These are phyloP conservation scores for Lithophane socia DNA, from an alignment of 2,888 invertebrate species.

Conservation along the genomic window DNA sequence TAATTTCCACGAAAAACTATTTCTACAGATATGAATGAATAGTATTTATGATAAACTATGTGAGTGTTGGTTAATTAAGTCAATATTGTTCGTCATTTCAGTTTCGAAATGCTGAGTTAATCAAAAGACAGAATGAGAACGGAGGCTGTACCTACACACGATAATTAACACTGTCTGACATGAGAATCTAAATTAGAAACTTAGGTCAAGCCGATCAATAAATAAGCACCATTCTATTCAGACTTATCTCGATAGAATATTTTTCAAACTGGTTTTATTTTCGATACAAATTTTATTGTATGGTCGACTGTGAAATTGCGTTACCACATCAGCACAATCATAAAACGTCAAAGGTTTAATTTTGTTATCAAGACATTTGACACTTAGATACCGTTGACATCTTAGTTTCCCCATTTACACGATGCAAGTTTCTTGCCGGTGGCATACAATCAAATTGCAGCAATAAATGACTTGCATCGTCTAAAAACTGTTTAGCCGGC, in stretches of 20 bases:
- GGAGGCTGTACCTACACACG: neutral
- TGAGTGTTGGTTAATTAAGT: too few species aligned
- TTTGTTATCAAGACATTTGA: neutral
- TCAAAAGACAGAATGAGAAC: neutral
- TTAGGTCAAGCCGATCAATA: conserved; percentile 2
- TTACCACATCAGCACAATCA: neutral
- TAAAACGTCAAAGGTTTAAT: neutral
- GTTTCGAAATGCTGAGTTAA: neutral
- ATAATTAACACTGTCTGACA: conserved; percentile 7
- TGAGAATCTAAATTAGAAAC: conserved; percentile 1
- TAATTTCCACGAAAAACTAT: neutral
- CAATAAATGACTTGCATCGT: neutral
- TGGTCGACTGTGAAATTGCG: neutral
- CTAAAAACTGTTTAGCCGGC: neutral
- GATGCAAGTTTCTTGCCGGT: neutral
- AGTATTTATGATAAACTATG: neutral
- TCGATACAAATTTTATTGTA: neutral
- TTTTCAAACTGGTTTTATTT: neutral
- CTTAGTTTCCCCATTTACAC: too few species aligned
- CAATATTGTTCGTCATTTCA: neutral
- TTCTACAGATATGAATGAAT: too few species aligned
- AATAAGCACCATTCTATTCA: neutral
- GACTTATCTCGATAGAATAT: neutral
- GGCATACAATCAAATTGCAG: neutral
- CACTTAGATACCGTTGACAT: too few species aligned